Conservation (phyloP, 2,888 invertebrate species). For the Acrobeloides nanus region DNA sequence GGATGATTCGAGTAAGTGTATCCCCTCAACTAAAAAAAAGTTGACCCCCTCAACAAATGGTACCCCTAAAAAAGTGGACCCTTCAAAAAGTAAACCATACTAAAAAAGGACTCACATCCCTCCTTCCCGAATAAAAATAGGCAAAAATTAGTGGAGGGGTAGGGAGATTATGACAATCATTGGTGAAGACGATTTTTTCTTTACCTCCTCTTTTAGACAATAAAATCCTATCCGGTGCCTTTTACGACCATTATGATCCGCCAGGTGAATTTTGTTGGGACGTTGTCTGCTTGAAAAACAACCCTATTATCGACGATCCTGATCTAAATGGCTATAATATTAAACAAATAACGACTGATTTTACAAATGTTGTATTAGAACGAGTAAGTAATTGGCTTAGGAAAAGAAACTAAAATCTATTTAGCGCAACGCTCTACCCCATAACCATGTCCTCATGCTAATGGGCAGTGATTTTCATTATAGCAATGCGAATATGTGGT, state of each 20-base stretch:
- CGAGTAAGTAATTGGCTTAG: too few species aligned
- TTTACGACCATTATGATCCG: constrained; percentile 58
- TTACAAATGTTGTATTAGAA: too few species aligned
- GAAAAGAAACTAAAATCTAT: too few species aligned
- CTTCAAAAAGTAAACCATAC: too few species aligned
- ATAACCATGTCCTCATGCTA: constrained; percentile 70
- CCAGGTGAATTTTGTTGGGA: constrained; percentile 85
- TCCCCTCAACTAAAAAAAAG: too few species aligned
- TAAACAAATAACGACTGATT: constrained; percentile 32
- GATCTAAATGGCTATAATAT: constrained; percentile 62
- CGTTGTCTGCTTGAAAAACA: constrained; percentile 66
- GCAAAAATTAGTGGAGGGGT: too few species aligned
- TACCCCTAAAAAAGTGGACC: too few species aligned
- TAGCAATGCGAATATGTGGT: constrained; percentile 73
- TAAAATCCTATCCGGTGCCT: constrained; percentile 71
- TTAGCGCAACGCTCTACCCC: constrained; percentile 63
- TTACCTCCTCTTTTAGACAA: constrained; percentile 30
- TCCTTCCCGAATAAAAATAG: too few species aligned
- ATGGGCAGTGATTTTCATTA: constrained; percentile 90
- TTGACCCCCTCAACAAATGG: too few species aligned
- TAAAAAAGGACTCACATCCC: too few species aligned
- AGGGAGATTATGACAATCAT: too few species aligned
- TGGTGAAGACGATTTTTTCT: too few species aligned
- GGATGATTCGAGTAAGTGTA: constrained; percentile 54
- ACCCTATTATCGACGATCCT: constrained; percentile 56